Base-by-base conservation (phyloP, 2,888 invertebrate genomes). In the Cyaniris semiargus region DNA sequence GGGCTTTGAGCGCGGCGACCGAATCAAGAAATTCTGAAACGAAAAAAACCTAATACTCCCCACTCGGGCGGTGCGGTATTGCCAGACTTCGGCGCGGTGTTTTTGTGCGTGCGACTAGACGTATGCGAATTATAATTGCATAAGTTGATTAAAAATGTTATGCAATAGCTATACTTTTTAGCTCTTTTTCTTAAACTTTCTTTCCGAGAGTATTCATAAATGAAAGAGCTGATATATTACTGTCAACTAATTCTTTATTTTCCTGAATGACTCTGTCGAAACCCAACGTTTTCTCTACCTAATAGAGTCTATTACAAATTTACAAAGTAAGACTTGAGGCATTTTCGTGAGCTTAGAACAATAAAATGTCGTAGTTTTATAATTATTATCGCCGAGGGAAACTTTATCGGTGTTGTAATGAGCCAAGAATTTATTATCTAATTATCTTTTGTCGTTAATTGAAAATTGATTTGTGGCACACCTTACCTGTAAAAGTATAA, bases 401-500 rank as follows among this genome's bases (percentile, higher is more conserved):
- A 48, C 44, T 74, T 74, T 53, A 48, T 48, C 48, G 27, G 48
- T 48, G 21, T 48, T 48, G 48, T 74, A 48, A 74, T 74, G 74
- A 27, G 74, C 27, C 74, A 74, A 74, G 13, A 74, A 74, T 74
- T 74, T 74, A 74, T 48, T 48, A 53, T 53, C 74, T 74, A 27
- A 74, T 74, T 74, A 74, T 23, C 53, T 53, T 48, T 23, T 53
- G 82, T 82, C 83, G 81, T 85, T 85, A 83, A 84, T 86, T 83
- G 80, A 81, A 83, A 84, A 85, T 83, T 84, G 83, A 81, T 74
- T 74, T 82, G 81, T 82, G 82, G 81, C 80, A 81, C 80, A 78
- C 79, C 79, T 80, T 80, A 78, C 80, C 77, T 80, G 76, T 79
- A 79, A 78, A 81, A 79, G 78, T 81, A 78, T 80, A 80, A 74